Evolutionary conservation across 2,888 invertebrate genomes (phyloP).

Genomic region (Thumatha senex): DNA sequence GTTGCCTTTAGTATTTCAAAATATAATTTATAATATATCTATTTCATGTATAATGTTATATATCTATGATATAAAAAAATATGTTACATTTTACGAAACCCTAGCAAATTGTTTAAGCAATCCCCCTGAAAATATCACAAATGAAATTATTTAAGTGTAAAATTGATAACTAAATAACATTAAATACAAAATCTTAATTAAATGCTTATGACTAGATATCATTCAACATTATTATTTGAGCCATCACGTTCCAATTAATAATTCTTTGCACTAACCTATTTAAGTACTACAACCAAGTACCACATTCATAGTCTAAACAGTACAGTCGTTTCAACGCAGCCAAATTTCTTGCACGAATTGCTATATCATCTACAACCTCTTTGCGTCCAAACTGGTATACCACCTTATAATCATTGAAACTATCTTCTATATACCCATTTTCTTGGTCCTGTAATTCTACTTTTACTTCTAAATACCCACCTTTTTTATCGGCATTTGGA

Average conservation of each 20-base stretch:
- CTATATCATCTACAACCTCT: conserved; percentile 40
- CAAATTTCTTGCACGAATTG: conserved; percentile 48
- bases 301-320: conserved; percentile 52
- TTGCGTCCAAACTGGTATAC: conserved; percentile 17
- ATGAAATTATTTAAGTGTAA: background rate
- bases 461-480: background rate
- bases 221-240: conserved; percentile 1
- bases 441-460: conserved; percentile 6
- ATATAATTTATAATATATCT: no score
- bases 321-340: conserved; percentile 58
- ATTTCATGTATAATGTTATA: no score
- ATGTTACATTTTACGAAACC: no score
- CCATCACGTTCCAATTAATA: background rate
- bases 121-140: background rate
- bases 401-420: conserved; percentile 22
- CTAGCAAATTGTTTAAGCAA: no score
- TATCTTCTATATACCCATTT: conserved; percentile 15
- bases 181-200: background rate
- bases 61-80: no score
- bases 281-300: conserved; percentile 36
- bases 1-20: no score
- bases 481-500: no score
- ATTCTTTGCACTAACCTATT: background rate
- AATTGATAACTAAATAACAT: background rate
- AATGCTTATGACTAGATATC: background rate